Evolutionary conservation across 2,888 invertebrate genomes (phyloP).

Genomic region (Caenorhabditis imperialis): DNA sequence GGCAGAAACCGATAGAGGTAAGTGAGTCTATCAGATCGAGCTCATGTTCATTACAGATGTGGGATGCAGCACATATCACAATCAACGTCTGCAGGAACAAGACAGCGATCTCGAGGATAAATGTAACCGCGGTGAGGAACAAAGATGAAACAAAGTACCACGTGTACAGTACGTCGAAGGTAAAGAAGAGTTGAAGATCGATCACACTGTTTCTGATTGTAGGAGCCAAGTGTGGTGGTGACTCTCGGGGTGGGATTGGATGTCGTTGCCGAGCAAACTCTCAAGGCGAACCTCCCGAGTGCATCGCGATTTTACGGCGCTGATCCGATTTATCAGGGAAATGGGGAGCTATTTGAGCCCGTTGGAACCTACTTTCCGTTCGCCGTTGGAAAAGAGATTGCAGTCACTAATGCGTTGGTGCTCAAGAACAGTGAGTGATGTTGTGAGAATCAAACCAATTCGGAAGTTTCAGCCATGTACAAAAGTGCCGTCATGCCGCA

Average conservation of each 20-base stretch:
- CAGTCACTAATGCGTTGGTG: slow-evolving; percentile 33
- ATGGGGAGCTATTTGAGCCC: slow-evolving; percentile 40
- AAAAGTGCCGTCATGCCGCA: slow-evolving; percentile 36
- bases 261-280: slow-evolving; percentile 31
- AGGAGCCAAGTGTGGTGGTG: slow-evolving; percentile 20
- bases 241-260: slow-evolving; percentile 42
- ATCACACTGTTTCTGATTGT: background rate
- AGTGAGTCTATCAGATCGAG: background rate
- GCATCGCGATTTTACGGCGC: slow-evolving; percentile 34
- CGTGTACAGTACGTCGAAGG: slow-evolving; percentile 30
- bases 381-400: slow-evolving; percentile 43
- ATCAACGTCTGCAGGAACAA: slow-evolving; percentile 32
- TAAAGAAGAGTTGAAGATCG: too few relatives aligned
- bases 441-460: too few relatives aligned
- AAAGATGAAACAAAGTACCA: slow-evolving; percentile 49
- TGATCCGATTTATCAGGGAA: slow-evolving; percentile 46
- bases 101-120: slow-evolving; percentile 30
- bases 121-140: slow-evolving; percentile 41
- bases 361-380: slow-evolving; percentile 45
- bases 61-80: slow-evolving; percentile 20
- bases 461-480: slow-evolving; percentile 14
- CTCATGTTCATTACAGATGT: too few relatives aligned
- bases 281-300: slow-evolving; percentile 21
- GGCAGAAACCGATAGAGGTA: slow-evolving; percentile 35
- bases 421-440: slow-evolving; percentile 21